These are phyloP conservation scores for Epiblema foenella DNA, from an alignment of 2,888 invertebrate species.

Conservation along the genomic window DNA sequence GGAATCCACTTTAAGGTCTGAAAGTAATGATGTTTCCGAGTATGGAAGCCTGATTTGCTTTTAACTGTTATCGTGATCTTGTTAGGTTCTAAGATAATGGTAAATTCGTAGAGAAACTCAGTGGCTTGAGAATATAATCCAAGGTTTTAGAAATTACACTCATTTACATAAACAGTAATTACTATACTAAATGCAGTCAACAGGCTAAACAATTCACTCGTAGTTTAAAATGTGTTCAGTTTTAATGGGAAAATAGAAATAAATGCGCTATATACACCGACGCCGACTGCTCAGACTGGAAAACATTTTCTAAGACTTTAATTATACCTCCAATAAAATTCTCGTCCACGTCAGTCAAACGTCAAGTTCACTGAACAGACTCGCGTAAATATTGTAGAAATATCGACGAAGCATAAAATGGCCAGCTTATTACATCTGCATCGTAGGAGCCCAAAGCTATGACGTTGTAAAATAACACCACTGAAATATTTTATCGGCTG, in stretches of 20 bases:
- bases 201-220: neutral
- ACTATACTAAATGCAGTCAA: neutral
- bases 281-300: neutral
- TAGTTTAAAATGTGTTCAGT: neutral
- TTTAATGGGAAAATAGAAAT: neutral
- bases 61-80: constrained; percentile 4
- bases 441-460: constrained; percentile 47
- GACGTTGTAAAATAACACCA: constrained; percentile 56
- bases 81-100: neutral
- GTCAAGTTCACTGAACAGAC: constrained; percentile 49
- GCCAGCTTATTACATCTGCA: constrained; percentile 54
- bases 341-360: constrained; percentile 44
- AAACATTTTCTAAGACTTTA: constrained; percentile 21
- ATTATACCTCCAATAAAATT: constrained; percentile 34
- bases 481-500: constrained; percentile 60
- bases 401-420: constrained; percentile 55
- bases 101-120: neutral
- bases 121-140: neutral
- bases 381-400: constrained; percentile 54
- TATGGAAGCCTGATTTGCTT: neutral
- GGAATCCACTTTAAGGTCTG: constrained; percentile 31
- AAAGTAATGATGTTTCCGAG: constrained; percentile 22
- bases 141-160: neutral
- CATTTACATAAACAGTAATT: neutral
- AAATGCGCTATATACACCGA: neutral